These are phyloP conservation scores for Scleropages formosus DNA, from an alignment of 2,797 vertebrate species.

Conservation along the genomic window DNA sequence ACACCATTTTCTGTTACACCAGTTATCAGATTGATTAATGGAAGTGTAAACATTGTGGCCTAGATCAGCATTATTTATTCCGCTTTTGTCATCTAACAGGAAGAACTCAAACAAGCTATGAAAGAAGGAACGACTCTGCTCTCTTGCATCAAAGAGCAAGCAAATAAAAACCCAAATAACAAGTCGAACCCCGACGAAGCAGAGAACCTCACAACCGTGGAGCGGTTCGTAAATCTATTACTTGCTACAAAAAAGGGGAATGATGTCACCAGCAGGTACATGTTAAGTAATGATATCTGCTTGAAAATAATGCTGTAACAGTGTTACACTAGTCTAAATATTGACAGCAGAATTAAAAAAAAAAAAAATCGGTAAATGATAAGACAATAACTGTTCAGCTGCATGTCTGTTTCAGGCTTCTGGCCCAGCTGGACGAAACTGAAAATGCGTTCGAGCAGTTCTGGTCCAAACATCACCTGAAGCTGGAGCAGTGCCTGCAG, in stretches of 20 bases:
- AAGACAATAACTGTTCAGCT: background rate
- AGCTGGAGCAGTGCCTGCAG: slow-evolving; percentile 88
- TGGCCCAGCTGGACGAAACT: slow-evolving; percentile 88
- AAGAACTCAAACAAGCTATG: slow-evolving; percentile 82
- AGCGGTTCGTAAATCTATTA: slow-evolving; percentile 69
- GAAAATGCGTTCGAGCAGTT: slow-evolving; percentile 90
- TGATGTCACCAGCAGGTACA: too few species aligned
- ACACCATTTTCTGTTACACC: background rate
- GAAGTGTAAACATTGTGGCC: background rate
- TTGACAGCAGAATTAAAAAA: too few species aligned
- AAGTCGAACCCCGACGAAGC: slow-evolving; percentile 80
- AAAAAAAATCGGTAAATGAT: too few species aligned
- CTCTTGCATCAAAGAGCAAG: slow-evolving; percentile 82
- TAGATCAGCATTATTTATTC: background rate
- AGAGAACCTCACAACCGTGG: slow-evolving; percentile 86
- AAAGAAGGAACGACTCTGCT: slow-evolving; percentile 86
- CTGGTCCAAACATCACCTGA: slow-evolving; percentile 87
- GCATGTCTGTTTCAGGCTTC: slow-evolving; percentile 69
- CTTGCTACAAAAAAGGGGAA: too few species aligned
- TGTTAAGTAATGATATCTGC: too few species aligned
- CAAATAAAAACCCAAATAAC: slow-evolving; percentile 69
- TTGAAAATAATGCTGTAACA: background rate
- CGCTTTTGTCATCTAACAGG: slow-evolving; percentile 61
- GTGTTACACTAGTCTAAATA: background rate
- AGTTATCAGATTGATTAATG: background rate